Evolutionary conservation across 1,140 invertebrate species (phyloP).

Genomic region (Mylabris phalerata): DNA sequence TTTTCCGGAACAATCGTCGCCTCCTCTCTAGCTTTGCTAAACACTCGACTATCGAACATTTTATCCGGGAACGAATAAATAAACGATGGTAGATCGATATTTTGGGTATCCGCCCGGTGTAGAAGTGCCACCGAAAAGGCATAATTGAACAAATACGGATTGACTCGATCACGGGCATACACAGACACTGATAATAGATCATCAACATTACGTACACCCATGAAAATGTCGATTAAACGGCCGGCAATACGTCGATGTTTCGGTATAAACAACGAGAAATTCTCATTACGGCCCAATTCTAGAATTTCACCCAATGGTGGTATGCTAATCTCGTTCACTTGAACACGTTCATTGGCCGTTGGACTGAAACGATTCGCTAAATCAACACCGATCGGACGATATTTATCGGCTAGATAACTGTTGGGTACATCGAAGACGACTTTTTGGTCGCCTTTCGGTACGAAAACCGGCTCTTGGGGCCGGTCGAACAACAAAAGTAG

Average conservation of each 20-base stretch:
- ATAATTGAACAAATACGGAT: slow-evolving; percentile 73
- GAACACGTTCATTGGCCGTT: slow-evolving; percentile 48
- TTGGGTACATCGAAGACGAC: slow-evolving; percentile 54
- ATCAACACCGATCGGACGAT: slow-evolving; percentile 49
- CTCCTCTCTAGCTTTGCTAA: slow-evolving; percentile 60
- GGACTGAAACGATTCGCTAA: slow-evolving; percentile 51
- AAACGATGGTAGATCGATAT: slow-evolving; percentile 61
- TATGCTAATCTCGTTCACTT: slow-evolving; percentile 57
- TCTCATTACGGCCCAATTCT: slow-evolving; percentile 56
- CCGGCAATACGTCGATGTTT: slow-evolving; percentile 61
- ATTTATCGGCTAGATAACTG: slow-evolving; percentile 51
- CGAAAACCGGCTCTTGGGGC: slow-evolving; percentile 64
- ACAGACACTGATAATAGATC: slow-evolving; percentile 63
- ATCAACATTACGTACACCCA: slow-evolving; percentile 60
- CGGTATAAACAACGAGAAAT: slow-evolving; percentile 71
- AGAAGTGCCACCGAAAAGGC: slow-evolving; percentile 65
- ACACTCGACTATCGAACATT: slow-evolving; percentile 65
- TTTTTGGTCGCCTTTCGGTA: slow-evolving; percentile 52
- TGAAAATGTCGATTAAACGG: slow-evolving; percentile 64
- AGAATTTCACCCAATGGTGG: slow-evolving; percentile 61
- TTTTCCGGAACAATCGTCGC: slow-evolving; percentile 56
- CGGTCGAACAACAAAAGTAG: slow-evolving; percentile 61
- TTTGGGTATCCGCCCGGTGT: slow-evolving; percentile 67
- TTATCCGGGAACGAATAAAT: slow-evolving; percentile 70
- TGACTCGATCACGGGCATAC: slow-evolving; percentile 66